A percentile compares a stretch with the other conserved stretches of the same genome.
phyloP scores from a whole-genome alignment of 1,140 invertebrate species.

The Orussus abietinus region DNA sequence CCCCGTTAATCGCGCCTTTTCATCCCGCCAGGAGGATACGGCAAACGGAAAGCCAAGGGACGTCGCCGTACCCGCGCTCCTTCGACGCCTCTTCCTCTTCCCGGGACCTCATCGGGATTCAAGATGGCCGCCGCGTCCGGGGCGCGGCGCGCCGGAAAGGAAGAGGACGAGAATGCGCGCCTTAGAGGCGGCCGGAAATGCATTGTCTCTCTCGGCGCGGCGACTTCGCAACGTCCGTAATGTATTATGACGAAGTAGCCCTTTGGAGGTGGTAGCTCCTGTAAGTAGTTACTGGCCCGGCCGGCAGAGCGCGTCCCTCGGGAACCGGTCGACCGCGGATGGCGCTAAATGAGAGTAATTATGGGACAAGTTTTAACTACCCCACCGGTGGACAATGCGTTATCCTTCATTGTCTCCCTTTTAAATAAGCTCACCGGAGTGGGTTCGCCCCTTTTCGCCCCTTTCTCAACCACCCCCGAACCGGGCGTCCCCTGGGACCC shows the following conservation, averaged over 20 bases:
- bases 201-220: background rate
- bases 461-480: background rate
- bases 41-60: too few relatives aligned
- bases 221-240: constrained; percentile 14
- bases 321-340: constrained; percentile 23
- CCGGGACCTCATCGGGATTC: too few relatives aligned
- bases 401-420: constrained; percentile 47
- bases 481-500: constrained; percentile 2
- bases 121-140: background rate
- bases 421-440: constrained; percentile 44
- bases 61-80: too few relatives aligned
- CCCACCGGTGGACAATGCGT: constrained; percentile 44
- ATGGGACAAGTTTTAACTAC: constrained; percentile 52
- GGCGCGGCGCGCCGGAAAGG: constrained; percentile 11
- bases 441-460: constrained; percentile 6
- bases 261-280: constrained; percentile 17
- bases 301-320: constrained; percentile 22
- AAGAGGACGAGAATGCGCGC: constrained; percentile 12
- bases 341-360: constrained; percentile 49
- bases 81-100: too few relatives aligned
- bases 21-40: too few relatives aligned
- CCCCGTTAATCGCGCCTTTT: too few relatives aligned
- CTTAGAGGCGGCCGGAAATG: constrained; percentile 27
- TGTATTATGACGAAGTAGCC: constrained; percentile 36
- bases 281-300: too few relatives aligned